Conservation (phyloP, 2,113 vertebrate species). For the Phylloscopus trochilus region DNA sequence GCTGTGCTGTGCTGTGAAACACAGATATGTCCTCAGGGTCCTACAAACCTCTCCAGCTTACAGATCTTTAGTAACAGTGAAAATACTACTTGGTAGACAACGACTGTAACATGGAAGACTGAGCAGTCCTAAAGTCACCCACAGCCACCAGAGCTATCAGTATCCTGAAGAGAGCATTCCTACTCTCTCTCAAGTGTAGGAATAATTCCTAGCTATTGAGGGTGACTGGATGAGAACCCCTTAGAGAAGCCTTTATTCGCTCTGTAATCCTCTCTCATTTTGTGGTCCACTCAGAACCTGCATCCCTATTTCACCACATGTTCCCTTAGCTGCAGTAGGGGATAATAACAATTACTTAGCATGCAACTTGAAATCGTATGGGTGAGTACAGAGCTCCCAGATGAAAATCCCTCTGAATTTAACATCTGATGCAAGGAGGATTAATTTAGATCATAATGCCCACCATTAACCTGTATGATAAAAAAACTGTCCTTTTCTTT, state of each 20-base stretch:
- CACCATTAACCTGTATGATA: background rate
- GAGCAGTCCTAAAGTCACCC: background rate
- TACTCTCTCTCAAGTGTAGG: background rate
- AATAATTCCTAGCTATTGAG: background rate
- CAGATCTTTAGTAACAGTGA: background rate
- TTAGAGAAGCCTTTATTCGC: background rate
- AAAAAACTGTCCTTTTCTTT: background rate
- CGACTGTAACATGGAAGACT: background rate
- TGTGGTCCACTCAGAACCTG: background rate
- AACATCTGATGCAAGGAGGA: background rate
- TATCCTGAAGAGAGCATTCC: background rate
- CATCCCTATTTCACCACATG: background rate
- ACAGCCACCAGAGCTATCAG: background rate
- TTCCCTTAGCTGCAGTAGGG: background rate
- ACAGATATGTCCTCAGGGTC: background rate
- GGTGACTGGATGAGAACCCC: background rate
- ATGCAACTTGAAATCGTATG: background rate
- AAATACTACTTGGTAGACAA: background rate
- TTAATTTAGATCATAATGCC: background rate
- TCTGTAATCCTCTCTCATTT: background rate
- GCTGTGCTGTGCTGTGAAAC: background rate
- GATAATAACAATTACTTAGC: background rate
- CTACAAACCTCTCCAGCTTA: background rate
- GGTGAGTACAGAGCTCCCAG: background rate
- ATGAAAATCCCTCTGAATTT: background rate